Evolutionary conservation across 2,797 vertebrate genomes (phyloP), one percentile per base, ranked within the genome.

Genomic region (Etheostoma nigrum): DNA sequence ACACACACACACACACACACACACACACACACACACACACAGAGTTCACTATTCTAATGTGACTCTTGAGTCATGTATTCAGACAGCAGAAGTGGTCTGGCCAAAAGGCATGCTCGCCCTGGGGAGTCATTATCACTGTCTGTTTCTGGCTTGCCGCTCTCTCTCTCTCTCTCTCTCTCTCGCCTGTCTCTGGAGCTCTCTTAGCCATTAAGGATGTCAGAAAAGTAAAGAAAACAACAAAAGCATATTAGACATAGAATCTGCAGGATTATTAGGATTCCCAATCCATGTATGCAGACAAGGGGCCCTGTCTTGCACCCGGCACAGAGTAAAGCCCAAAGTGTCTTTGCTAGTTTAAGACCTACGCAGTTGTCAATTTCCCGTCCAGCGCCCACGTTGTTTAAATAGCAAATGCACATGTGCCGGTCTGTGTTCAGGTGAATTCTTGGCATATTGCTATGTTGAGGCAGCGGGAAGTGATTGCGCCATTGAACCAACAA

Each of bases 21-120:
- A 79, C 54, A 68, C 68, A 76, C n/a, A 61, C 71, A 74, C 25
- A 66, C 40, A 70, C 52, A 30, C 61, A 65, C 47, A 2, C 4
- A 16, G 19, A 58, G 74, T 77, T 67, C 74, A 33, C 67, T 61
- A 48, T 76, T 88, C 79, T 86, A 84, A 87, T 79, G 71, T 61
- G 81, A 74, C 83, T 84, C 85, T 82, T 87, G 89, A 90, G 85
- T 91, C 92, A 88, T 89, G 83, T 79, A 69, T 86, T 82, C 84
- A 87, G 83, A 92, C 79, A 61, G 78, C 87, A 88, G 89, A 92
- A 91, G 87, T 78, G 25, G 86, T 90, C 90, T 88, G 84, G 87
- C 83, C 87, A 86, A 88, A 86, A 89, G 87, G 89, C 87, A 80
- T 60, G 83, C 63, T 62, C 1, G 14, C 90, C 83, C 84, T 47